These are phyloP conservation scores for Calliopsis andreniformis DNA, from an alignment of 1,140 invertebrate species.

Conservation along the genomic window DNA sequence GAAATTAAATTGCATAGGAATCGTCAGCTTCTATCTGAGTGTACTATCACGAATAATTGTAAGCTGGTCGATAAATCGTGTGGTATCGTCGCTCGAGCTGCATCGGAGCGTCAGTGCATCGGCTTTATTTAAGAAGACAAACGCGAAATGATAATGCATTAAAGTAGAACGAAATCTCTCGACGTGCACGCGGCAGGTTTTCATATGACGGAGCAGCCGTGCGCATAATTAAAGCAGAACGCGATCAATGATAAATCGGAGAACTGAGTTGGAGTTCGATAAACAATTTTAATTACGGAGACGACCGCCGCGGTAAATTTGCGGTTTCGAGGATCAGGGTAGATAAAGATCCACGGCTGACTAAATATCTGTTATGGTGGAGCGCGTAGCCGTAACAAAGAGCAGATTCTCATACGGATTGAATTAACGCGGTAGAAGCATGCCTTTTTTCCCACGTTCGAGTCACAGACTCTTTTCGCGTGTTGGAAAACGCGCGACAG, in stretches of 20 bases:
- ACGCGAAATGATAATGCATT: not conserved
- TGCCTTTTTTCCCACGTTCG: constrained; percentile 54
- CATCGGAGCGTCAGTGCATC: not conserved
- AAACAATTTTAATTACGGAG: not conserved
- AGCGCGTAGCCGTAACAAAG: constrained; percentile 41
- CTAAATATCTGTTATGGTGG: constrained; percentile 17
- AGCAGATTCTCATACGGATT: constrained; percentile 57
- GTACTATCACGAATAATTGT: not conserved
- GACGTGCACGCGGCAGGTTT: not conserved
- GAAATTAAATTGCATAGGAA: not conserved
- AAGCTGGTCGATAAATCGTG: not conserved
- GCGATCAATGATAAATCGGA: not conserved
- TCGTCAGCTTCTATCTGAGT: not conserved
- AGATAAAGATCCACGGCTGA: constrained; percentile 37
- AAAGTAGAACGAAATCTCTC: not conserved
- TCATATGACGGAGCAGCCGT: not conserved
- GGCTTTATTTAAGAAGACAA: not conserved
- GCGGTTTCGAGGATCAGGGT: not conserved
- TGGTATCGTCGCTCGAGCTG: not conserved
- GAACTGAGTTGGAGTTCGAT: not conserved
- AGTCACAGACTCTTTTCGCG: constrained; percentile 37
- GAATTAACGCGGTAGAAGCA: constrained; percentile 28
- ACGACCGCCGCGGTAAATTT: not conserved
- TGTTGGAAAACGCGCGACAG: constrained; percentile 52
- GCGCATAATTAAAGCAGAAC: not conserved